Evolutionary conservation across 2,888 invertebrate species (phyloP), one percentile per base, ranked within the genome.

Genomic region (Copidosoma aretas): DNA sequence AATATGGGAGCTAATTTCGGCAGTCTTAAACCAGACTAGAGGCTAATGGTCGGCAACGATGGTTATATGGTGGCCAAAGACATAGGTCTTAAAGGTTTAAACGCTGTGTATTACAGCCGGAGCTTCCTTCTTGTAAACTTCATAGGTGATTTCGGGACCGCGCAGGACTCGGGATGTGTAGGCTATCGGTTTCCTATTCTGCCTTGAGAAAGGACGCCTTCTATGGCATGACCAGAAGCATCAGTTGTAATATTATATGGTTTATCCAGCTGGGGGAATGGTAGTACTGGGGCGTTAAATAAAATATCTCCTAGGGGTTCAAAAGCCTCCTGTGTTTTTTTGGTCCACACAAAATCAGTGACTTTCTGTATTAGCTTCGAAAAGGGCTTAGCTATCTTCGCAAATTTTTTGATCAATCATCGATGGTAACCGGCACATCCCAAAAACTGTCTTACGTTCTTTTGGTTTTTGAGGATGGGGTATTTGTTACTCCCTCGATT

Each of bases 1-100:
- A 10, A 57, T 54, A 1, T 61, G 54, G 1, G 61, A 39, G 39
- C 56, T 67, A n/a, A 61, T 21, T 21, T 43, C 54, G 10, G 67
- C 67, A 10, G 51, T 21, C 60, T 65, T 65, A 10, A 65, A 65
- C 65, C 60, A 65, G 14, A 65, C n/a, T 60, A 65, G 19, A 5
- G 65, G 61, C 56, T 67, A 56, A 21, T 67, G 68, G 25, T 68
- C 70, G 66, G 10, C 51, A 71, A 12, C 49, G 32, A 53, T 53
- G 22, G 32, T 32, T 5, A 32, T 32, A 3, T 3, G 32, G 32
- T 8, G 8, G 4, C 32, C 8, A 8, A 32, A 32, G 8, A 32
- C 32, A 8, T 32, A 32, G 3, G 32, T 32, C 8, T 8, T 32
- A 8, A 32, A 32, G 8, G 32, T 32, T 8, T 32, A 5, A 8